Base-by-base conservation (phyloP, 2,888 invertebrate genomes). In the Drosophila borborema region DNA sequence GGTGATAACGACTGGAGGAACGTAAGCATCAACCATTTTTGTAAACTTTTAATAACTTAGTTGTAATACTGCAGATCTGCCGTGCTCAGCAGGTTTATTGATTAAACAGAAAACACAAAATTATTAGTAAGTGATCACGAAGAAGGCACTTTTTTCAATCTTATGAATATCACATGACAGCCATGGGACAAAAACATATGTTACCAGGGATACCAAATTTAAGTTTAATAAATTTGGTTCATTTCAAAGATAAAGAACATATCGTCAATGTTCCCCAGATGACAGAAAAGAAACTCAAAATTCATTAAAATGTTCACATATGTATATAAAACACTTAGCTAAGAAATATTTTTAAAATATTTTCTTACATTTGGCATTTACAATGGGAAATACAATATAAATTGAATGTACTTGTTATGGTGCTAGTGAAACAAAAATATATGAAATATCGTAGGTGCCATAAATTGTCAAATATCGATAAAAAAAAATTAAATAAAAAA, bases 1-100 rank as follows among this genome's bases (percentile, higher is more conserved):
- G 54, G 92, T 92, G 38, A 92, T 91, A 28, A 89, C 74, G 38
- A 87, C 56, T 2, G 92, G 92, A 54, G 92, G 79, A 64, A 92
- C 72, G 67, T 83, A 91, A n/a, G 87, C 86, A 48, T 89, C 86
- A 72, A 80, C 89, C 92, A 92, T 92, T 84, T 89, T 91, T 20
- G 49, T 28, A 65, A 36, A 67, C 9, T 64, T 41, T 53, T 46
- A 60, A 36, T 56, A 64, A 12, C 36, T 78, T 59, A 55, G 9
- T 20, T 9, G 49, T 70, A 77, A 86, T 89, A 81, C 81, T 75
- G 82, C 59, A 63, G 41, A 43, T 68, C 72, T 76, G 77, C 78
- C 56, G 64, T 3, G 38, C 60, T 76, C 67, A 74, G 67, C 76
- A 74, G 80, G 28, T 53, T 65, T 48, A 56, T 49, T 40, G n/a